Percentiles rank a stretch among this genome's conserved stretches.
Evolutionary conservation across 2,888 invertebrate species (phyloP).

Genomic region (Lissocephala sabroskyi): DNA sequence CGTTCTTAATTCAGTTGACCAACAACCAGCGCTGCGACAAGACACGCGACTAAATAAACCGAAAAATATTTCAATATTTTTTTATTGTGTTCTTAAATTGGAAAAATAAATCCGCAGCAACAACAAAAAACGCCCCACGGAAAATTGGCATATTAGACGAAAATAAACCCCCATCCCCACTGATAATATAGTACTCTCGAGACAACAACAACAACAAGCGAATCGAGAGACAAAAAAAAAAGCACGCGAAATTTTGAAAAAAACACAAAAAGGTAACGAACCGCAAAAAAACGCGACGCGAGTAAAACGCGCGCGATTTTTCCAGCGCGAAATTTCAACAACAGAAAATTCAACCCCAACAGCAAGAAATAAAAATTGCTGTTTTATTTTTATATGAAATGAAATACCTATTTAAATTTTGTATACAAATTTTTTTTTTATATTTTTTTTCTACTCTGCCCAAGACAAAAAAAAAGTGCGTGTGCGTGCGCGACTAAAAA

Average conservation of each 20-base stretch:
- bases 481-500: constrained; percentile 3
- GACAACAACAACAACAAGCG: constrained; percentile 7
- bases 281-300: not conserved
- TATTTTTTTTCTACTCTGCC: not conserved
- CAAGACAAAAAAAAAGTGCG: constrained; percentile 1
- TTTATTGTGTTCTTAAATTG: not conserved
- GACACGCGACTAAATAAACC: constrained; percentile 51
- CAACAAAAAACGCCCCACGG: constrained; percentile 12
- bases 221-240: constrained; percentile 4
- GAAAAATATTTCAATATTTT: constrained; percentile 4
- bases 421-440: constrained; percentile 1
- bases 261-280: not conserved
- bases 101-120: not conserved
- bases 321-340: not conserved
- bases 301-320: constrained; percentile 42
- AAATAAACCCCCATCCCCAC: constrained; percentile 7
- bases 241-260: constrained; percentile 1
- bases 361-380: not conserved
- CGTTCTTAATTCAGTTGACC: constrained; percentile 68
- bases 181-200: too few species aligned
- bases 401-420: constrained; percentile 3
- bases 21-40: constrained; percentile 59
- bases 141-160: constrained; percentile 6
- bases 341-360: too few species aligned
- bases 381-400: not conserved